These are phyloP conservation scores for Vespertilio murinus DNA, from an alignment of 2,797 vertebrate genomes.

Conservation along the genomic window DNA sequence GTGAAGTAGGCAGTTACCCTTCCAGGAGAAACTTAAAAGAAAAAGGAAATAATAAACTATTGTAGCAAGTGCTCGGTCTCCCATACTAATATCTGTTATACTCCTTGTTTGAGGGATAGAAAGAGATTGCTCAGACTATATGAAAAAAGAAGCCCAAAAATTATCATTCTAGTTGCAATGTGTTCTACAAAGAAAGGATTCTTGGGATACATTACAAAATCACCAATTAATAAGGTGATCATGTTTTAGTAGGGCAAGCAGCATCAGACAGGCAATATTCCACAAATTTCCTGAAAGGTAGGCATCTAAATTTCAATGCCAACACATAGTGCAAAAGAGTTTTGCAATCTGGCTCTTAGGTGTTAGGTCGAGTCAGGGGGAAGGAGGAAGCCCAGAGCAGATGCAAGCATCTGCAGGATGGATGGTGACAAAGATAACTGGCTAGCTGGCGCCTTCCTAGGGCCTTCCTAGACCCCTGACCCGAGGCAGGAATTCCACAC, in stretches of 20 bases:
- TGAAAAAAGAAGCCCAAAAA: not conserved
- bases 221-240: not conserved
- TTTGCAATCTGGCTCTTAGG: not conserved
- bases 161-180: not conserved
- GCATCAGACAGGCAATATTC: not conserved
- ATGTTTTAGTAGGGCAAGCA: not conserved
- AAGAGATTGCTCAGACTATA: not conserved
- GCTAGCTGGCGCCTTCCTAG: no score
- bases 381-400: no score
- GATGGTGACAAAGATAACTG: no score
- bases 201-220: not conserved
- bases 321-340: not conserved
- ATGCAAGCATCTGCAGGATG: no score
- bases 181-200: not conserved
- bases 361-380: no score
- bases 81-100: not conserved
- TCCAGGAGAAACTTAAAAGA: not conserved
- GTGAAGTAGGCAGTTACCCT: not conserved
- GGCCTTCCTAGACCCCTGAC: no score
- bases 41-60: not conserved
- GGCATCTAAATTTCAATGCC: not conserved
- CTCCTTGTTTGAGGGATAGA: not conserved
- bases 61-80: not conserved
- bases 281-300: not conserved
- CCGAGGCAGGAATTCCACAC: no score